Evolutionary conservation across 2,888 invertebrate species (phyloP), one percentile per base, ranked within the genome.

Genomic region (Crossocerus cetratus): DNA sequence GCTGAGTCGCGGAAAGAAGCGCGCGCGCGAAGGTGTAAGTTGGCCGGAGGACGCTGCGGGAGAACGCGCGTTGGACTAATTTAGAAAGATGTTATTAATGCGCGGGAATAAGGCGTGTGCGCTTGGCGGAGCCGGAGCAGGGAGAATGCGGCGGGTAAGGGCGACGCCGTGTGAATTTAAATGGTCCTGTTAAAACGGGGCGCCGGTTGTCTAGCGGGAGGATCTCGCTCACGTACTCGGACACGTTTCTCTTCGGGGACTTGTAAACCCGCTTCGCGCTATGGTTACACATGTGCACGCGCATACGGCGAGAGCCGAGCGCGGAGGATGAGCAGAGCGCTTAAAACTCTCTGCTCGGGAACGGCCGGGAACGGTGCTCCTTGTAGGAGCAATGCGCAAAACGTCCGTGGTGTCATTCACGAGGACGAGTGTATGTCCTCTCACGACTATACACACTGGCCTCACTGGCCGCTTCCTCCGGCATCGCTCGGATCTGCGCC

Each of bases 151-250:
- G n/a, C 77, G 84, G 82, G 78, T 72, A 77, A 81, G 71, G 74
- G 67, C 57, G 79, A 86, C 86, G 86, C 83, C 74, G 86, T 79
- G 86, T 87, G 89, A 89, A 88, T 89, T 89, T 88, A 88, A 89
- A 89, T 89, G 82, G 86, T 84, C 85, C 80, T 86, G 80, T 88
- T 86, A 88, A 88, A 86, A 84, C 75, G 86, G 85, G 88, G 85
- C 88, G 85, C 84, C 84, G 87, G 86, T 89, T 89, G 89, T 89
- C 89, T 89, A 89, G 86, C 82, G 81, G 82, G 74, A 82, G 84
- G 86, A 89, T 89, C 89, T 89, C 77, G 76, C 86, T 86, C 89
- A 89, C 89, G 89, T 89, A 87, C 80, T 85, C 80, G 83, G 83
- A 78, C 81, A 80, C 81, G 78, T 78, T 81, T 80, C 83, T 81